Evolutionary conservation across 2,113 vertebrate genomes (phyloP).

Genomic region (Corvus cornix): DNA sequence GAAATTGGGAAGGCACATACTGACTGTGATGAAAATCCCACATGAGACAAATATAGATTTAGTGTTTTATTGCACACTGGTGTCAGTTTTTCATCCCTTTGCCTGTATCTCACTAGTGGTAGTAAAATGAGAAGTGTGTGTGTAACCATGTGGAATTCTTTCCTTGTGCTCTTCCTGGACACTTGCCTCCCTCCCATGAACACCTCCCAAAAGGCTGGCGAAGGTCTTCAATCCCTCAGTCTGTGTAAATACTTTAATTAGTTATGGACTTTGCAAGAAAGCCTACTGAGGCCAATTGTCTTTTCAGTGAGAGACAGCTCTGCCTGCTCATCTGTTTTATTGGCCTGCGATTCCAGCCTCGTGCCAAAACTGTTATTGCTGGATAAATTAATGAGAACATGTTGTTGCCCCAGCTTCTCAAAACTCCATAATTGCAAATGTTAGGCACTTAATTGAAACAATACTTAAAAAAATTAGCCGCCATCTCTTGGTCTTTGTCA

Average conservation of each 20-base stretch:
- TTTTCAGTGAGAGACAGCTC: slow-evolving; percentile 36
- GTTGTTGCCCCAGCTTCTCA: slow-evolving; percentile 50
- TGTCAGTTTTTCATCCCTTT: not conserved
- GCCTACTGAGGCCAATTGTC: slow-evolving; percentile 34
- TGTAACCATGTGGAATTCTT: not conserved
- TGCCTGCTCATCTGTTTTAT: slow-evolving; percentile 66
- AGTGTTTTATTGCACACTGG: not conserved
- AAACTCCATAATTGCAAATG: slow-evolving; percentile 28
- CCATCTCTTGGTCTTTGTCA: not conserved
- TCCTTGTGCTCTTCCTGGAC: not conserved
- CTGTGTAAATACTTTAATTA: slow-evolving; percentile 47
- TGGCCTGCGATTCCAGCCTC: not conserved
- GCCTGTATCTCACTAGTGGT: not conserved
- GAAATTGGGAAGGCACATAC: not conserved
- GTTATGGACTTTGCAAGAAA: slow-evolving; percentile 19
- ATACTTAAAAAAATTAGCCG: not conserved
- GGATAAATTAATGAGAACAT: slow-evolving; percentile 62
- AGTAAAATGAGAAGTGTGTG: not conserved
- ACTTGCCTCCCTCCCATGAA: not conserved
- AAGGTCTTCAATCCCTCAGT: not conserved
- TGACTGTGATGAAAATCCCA: not conserved
- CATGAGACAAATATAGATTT: not conserved
- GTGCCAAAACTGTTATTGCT: slow-evolving; percentile 59
- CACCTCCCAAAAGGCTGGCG: not conserved
- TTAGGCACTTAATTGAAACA: slow-evolving; percentile 30